Evolutionary conservation across 2,113 vertebrate species (phyloP).

Genomic region (Dromiciops gliroides): DNA sequence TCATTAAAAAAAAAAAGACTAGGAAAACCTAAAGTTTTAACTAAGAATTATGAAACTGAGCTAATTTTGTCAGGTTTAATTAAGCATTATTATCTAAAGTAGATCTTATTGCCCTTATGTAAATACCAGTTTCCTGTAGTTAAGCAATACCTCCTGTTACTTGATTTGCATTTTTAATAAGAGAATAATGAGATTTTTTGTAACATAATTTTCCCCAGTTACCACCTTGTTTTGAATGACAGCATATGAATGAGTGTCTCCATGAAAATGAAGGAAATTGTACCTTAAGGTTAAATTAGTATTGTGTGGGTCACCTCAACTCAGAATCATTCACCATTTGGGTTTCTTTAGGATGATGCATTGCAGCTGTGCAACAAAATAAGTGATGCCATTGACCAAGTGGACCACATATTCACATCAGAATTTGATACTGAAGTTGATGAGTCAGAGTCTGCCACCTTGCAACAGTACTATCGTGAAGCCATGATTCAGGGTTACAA

Average conservation of each 20-base stretch:
- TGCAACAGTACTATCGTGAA: constrained; percentile 97
- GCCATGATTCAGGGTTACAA: constrained; percentile 99
- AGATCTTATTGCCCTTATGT: neutral
- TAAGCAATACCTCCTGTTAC: neutral
- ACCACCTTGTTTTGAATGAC: neutral
- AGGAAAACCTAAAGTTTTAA: too few relatives aligned
- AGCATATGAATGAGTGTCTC: neutral
- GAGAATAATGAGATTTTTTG: neutral
- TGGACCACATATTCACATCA: constrained; percentile 96
- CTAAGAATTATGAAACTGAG: neutral
- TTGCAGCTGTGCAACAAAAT: constrained; percentile 96
- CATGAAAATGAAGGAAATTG: neutral
- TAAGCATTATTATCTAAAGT: neutral
- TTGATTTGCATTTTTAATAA: neutral
- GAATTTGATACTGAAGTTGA: constrained; percentile 96
- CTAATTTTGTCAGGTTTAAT: neutral
- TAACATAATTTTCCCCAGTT: neutral
- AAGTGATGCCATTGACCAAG: constrained; percentile 92
- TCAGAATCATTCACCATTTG: constrained; percentile 22
- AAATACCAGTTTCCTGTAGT: neutral
- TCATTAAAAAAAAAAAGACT: neutral
- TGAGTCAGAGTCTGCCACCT: constrained; percentile 92
- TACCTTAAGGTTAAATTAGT: neutral
- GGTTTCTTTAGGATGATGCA: constrained; percentile 90
- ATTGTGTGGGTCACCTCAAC: neutral